Percentiles rank a stretch among this genome's conserved stretches.
Conservation (phyloP, 2,888 invertebrate species). For the Aspidapion aeneum region DNA sequence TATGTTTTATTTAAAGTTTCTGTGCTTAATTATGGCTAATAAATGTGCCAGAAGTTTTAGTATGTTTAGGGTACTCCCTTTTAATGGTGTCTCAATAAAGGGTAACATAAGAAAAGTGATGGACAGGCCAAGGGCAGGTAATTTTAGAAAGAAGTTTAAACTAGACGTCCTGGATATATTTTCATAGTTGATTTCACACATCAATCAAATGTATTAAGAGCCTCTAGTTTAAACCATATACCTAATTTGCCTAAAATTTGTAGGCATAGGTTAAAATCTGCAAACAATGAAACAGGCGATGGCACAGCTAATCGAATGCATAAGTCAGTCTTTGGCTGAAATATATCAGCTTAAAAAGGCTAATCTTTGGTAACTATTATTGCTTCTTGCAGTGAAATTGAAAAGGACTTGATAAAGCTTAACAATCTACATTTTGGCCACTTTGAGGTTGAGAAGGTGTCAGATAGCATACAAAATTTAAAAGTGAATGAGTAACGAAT, state of each 20-base stretch:
- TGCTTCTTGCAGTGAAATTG: constrained; percentile 43
- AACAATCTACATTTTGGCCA: constrained; percentile 27
- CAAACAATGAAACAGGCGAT: constrained; percentile 47
- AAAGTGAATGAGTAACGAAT: constrained; percentile 53
- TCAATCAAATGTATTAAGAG: no score
- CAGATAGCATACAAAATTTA: constrained; percentile 59
- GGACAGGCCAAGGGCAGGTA: constrained; percentile 49
- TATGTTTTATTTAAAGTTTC: no score
- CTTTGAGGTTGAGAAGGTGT: constrained; percentile 60
- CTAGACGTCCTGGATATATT: no score
- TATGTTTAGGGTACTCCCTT: no score
- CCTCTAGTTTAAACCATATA: constrained; percentile 61
- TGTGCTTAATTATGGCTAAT: no score
- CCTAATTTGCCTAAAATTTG: constrained; percentile 51
- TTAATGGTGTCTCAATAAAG: constrained; percentile 60
- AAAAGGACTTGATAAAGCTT: constrained; percentile 25
- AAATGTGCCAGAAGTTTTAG: no score
- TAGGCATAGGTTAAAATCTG: constrained; percentile 60
- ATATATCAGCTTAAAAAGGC: constrained; percentile 53
- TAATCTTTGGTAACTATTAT: constrained; percentile 58
- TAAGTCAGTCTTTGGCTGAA: constrained; percentile 35
- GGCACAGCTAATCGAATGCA: constrained; percentile 32
- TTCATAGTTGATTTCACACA: no score
- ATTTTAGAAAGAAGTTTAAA: constrained; percentile 50
- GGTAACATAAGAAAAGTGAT: constrained; percentile 50